Base-by-base conservation (phyloP, 2,888 invertebrate species). In the Yponomeuta evonymella region DNA sequence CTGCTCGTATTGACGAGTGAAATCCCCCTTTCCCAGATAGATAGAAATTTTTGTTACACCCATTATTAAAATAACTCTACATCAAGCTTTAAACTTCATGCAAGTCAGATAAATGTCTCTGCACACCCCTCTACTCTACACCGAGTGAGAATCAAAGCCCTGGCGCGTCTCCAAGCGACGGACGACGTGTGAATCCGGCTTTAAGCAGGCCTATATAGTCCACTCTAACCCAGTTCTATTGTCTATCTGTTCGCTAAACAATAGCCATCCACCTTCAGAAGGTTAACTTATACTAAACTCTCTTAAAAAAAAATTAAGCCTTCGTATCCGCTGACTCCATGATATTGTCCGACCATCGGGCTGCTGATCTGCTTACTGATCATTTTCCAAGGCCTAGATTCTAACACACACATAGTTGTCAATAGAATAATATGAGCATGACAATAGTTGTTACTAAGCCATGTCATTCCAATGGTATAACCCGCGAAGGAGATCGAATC, bases 121-220 rank as follows among this genome's bases (percentile, higher is more conserved):
- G 36, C 11, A 29, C 67, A 23, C 2, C 23, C 43, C 67, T 58
- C 23, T 68, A 64, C 71, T 48, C 63, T 65, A 48, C 51, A 33
- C 67, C 43, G 12, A 12, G 5, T 67, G 23, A 73, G 74, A 75
- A 74, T 75, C 74, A 75, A 74, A 75, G 73, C 72, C 15, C 74
- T 75, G 75, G 75, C 75, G 72, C 10, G 51, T 58, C 48, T 74
- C 74, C 74, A 75, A 73, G 15, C 62, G 65, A 48, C 58, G 48
- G 64, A 70, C 70, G 70, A 72, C 70, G 70, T 71, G 70, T 68
- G 69, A 70, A 71, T 69, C 71, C 72, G 70, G 30, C 70, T 71
- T 74, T 72, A 73, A 73, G 73, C 74, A 73, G 73, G 73, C 72
- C 72, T 73, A n/a, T n/a, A n/a, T n/a, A 74, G 74, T 74, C 74